Conservation (phyloP, 2,888 invertebrate species). For the Gryllus longicercus region DNA sequence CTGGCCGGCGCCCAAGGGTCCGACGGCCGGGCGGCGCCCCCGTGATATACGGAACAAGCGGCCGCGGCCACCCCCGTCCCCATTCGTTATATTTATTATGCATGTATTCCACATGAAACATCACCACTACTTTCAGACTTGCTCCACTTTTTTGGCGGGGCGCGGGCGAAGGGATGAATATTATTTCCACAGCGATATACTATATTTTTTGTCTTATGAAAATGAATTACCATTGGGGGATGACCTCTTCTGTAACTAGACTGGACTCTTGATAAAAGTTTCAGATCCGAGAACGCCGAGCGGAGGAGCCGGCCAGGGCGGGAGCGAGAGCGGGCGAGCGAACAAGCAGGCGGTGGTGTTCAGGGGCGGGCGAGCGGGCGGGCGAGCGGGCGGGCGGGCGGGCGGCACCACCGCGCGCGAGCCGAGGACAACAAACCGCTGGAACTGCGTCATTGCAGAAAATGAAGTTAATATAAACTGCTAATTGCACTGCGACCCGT, state of each 20-base stretch:
- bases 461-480: constrained; percentile 17
- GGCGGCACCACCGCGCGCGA: too few species aligned
- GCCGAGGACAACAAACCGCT: neutral
- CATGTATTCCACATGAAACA: neutral
- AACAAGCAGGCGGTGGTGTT: neutral
- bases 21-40: neutral
- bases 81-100: constrained; percentile 8
- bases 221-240: constrained; percentile 11
- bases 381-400: neutral
- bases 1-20: neutral
- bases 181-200: constrained; percentile 10
- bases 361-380: neutral
- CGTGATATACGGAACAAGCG: constrained; percentile 10
- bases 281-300: neutral
- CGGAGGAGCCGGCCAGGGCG: neutral
- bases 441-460: constrained; percentile 10
- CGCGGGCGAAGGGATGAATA: neutral
- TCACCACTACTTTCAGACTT: constrained; percentile 17
- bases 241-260: constrained; percentile 11
- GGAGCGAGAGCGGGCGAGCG: neutral
- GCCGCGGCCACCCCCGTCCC: neutral
- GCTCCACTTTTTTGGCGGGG: neutral
- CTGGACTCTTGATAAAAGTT: constrained; percentile 10
- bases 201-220: constrained; percentile 5
- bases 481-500: constrained; percentile 17